Conservation (phyloP, 2,113 vertebrate genomes). For the Gnathonemus echidnorhynchus region DNA sequence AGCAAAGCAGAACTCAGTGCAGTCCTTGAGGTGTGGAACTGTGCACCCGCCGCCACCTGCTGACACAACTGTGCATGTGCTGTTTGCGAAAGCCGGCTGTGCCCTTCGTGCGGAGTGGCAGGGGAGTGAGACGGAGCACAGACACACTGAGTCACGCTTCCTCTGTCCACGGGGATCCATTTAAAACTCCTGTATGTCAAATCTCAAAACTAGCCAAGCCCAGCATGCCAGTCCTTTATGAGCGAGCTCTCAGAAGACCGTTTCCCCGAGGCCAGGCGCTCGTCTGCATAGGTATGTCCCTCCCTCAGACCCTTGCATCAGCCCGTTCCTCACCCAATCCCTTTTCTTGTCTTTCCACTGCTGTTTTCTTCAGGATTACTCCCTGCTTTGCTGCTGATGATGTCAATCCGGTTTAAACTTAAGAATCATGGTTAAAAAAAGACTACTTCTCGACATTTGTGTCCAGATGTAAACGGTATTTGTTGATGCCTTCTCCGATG, state of each 20-base stretch:
- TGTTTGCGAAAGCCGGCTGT: background rate
- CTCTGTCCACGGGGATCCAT: slow-evolving; percentile 42
- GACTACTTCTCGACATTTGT: background rate
- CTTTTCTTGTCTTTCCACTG: background rate
- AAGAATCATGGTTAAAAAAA: background rate
- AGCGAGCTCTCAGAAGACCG: slow-evolving; percentile 98
- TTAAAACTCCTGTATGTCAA: slow-evolving; percentile 90
- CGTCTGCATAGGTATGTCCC: slow-evolving; percentile 91
- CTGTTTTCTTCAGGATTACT: slow-evolving; percentile 24
- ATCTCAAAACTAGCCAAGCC: slow-evolving; percentile 96
- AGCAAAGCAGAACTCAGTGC: background rate
- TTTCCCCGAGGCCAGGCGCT: slow-evolving; percentile 83
- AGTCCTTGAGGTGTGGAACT: background rate
- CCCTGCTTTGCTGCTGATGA: slow-evolving; percentile 24
- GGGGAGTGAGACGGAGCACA: background rate
- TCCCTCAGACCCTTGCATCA: background rate
- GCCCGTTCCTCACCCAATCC: slow-evolving; percentile 25
- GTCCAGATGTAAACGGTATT: background rate
- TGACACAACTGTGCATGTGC: background rate
- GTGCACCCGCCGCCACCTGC: background rate
- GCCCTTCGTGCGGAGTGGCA: background rate
- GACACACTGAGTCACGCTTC: background rate
- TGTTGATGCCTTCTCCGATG: background rate
- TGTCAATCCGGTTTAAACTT: background rate
- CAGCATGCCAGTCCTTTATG: slow-evolving; percentile 99